Percentiles rank a stretch among this genome's conserved stretches.
These are phyloP conservation scores for Sebastes elongatus DNA, from an alignment of 2,797 vertebrate genomes.

Conservation along the genomic window DNA sequence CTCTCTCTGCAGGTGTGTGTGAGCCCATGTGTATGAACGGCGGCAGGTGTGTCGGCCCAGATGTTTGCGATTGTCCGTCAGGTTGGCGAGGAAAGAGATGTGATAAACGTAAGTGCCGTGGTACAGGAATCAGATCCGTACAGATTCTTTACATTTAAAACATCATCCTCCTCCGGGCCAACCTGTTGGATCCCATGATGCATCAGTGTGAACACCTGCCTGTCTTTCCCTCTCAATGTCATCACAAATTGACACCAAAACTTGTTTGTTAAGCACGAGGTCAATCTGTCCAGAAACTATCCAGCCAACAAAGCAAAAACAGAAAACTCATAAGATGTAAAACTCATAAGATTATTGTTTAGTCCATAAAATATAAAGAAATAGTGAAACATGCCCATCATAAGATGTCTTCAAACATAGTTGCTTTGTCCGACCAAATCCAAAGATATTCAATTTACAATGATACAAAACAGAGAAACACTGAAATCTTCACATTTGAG, in stretches of 20 bases:
- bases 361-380: too few relatives aligned
- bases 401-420: background rate
- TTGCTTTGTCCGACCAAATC: too few relatives aligned
- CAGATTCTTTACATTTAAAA: background rate
- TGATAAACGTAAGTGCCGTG: constrained; percentile 76
- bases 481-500: background rate
- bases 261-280: background rate
- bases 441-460: too few relatives aligned
- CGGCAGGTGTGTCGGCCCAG: constrained; percentile 80
- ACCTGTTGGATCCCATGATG: background rate
- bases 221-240: background rate
- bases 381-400: background rate
- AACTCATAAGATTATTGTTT: background rate
- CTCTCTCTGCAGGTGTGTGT: constrained; percentile 82
- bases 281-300: background rate
- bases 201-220: background rate
- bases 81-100: constrained; percentile 80
- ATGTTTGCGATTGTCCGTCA: constrained; percentile 84
- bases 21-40: constrained; percentile 84
- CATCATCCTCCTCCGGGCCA: background rate
- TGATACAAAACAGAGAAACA: background rate
- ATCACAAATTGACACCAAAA: background rate
- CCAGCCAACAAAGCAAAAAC: background rate
- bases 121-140: background rate
- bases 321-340: background rate